Evolutionary conservation across 2,888 invertebrate genomes (phyloP), one percentile per base, ranked within the genome.

Genomic region (Thymelicus acteon): DNA sequence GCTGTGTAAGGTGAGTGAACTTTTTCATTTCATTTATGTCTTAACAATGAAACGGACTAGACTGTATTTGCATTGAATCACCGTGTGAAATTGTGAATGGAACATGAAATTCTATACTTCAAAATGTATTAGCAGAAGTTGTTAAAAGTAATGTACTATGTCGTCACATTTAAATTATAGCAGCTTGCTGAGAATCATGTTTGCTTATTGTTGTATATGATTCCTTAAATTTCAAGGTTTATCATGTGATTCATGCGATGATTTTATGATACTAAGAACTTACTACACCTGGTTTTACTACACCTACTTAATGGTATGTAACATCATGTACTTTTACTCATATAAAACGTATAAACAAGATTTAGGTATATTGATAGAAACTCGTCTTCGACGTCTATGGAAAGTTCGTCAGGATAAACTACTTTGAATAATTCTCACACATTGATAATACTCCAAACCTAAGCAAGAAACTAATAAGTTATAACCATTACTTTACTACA

Each of bases 1-100:
- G 52, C 75, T 75, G 73, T 71, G 71, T 71, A 65, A 54, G 65
- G 65, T 65, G 65, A 65, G 65, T 65, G 24, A 57, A 57, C 57
- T 31, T 57, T 44, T 44, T 44, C 31, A 57, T 57, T 65, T 40
- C 12, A 44, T n/a, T 44, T n/a, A 39, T 12, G 57, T 24, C 31
- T 6, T 24, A 24, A 40, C 44, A 57, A 44, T 24, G 44, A 31
- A 13, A 31, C 57, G 47, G 39, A 12, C 24, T 5, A 54, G 24
- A 24, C 5, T 5, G 4, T 64, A 19, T 52, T 54, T 54, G 15
- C 19, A 6, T 52, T 64, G 63, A 49, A 15, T 19, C 39, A 49
- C 24, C 24, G 24, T 24, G 24, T 54, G 19, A 52, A 52, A 52
- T 24, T 54, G 54, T 24, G 24, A 54, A 24, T 54, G 54, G 24